Evolutionary conservation across 2,888 invertebrate genomes (phyloP).

Genomic region (Xestia c-nigrum): DNA sequence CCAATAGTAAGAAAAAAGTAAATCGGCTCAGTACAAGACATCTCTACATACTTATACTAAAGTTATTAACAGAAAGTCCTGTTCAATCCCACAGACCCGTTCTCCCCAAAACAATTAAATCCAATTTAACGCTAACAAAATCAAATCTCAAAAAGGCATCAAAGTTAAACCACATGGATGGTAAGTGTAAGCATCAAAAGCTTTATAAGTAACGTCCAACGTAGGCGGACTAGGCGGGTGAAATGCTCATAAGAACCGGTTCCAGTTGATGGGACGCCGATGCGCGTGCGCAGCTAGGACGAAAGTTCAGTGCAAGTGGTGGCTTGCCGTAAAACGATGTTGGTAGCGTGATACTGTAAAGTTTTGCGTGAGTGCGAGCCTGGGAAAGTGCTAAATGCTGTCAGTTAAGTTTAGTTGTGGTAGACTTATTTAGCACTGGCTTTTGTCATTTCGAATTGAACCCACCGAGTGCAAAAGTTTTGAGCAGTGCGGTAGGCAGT

Average conservation of each 20-base stretch:
- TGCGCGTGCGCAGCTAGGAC: constrained; percentile 66
- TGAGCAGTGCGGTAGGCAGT: background rate
- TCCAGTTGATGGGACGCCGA: constrained; percentile 62
- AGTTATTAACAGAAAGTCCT: constrained; percentile 15
- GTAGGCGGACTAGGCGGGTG: constrained; percentile 72
- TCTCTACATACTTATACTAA: background rate
- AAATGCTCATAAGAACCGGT: constrained; percentile 76
- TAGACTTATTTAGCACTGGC: constrained; percentile 3
- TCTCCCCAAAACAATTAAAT: constrained; percentile 42
- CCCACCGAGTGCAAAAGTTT: constrained; percentile 1
- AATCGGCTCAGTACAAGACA: background rate
- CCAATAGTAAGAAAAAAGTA: background rate
- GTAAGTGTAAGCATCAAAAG: constrained; percentile 57
- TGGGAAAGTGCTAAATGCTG: constrained; percentile 40
- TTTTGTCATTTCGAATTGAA: constrained; percentile 14
- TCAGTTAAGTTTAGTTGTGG: constrained; percentile 4
- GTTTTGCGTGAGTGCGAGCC: constrained; percentile 20
- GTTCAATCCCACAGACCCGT: background rate
- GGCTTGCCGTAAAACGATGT: constrained; percentile 43
- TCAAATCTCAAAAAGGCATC: constrained; percentile 39
- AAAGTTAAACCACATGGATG: constrained; percentile 56
- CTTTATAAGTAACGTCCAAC: constrained; percentile 65
- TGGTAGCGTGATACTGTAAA: constrained; percentile 27
- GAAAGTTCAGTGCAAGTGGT: constrained; percentile 65
- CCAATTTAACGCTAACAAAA: constrained; percentile 37